Evolutionary conservation across 2,888 invertebrate genomes (phyloP).

Genomic region (Tanytarsus gracilentus): DNA sequence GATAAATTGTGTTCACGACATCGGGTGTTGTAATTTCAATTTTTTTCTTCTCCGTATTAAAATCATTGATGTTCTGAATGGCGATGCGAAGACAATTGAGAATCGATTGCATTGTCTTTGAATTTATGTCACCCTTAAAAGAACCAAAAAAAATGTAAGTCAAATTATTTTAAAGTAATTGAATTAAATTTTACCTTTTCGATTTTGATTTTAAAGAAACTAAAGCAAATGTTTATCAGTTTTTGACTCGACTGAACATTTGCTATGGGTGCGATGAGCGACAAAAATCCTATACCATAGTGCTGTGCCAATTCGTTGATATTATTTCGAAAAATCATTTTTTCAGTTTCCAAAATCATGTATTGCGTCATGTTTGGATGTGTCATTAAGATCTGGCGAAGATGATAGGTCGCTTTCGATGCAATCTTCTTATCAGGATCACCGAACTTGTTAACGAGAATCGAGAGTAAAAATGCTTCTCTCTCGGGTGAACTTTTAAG

Average conservation of each 20-base stretch:
- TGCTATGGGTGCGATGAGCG: conserved; percentile 65
- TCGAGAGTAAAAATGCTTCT: conserved; percentile 53
- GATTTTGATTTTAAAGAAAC: conserved; percentile 80
- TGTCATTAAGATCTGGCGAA: conserved; percentile 68
- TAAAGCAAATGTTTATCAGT: conserved; percentile 85
- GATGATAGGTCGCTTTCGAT: conserved; percentile 75
- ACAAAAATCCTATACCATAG: conserved; percentile 85
- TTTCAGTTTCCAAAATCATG: conserved; percentile 80
- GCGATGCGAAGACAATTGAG: conserved; percentile 76
- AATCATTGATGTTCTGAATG: conserved; percentile 34
- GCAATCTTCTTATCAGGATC: conserved; percentile 71
- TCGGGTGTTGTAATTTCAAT: conserved; percentile 39
- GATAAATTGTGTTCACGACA: conserved; percentile 60
- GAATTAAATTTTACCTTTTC: conserved; percentile 12
- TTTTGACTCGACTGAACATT: conserved; percentile 72
- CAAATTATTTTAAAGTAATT: conserved; percentile 14
- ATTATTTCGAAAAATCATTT: conserved; percentile 80
- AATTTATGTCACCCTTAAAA: conserved; percentile 62
- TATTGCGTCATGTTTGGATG: conserved; percentile 90
- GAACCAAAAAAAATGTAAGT: conserved; percentile 31
- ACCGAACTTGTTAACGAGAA: conserved; percentile 89
- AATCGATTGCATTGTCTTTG: conserved; percentile 73
- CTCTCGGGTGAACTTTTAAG: conserved; percentile 41
- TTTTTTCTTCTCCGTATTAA: conserved; percentile 33
- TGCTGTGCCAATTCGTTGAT: conserved; percentile 80